Percentiles rank a stretch among this genome's conserved stretches.
Evolutionary conservation across 2,888 invertebrate species (phyloP).

Genomic region (Chaitophorus viminalis): DNA sequence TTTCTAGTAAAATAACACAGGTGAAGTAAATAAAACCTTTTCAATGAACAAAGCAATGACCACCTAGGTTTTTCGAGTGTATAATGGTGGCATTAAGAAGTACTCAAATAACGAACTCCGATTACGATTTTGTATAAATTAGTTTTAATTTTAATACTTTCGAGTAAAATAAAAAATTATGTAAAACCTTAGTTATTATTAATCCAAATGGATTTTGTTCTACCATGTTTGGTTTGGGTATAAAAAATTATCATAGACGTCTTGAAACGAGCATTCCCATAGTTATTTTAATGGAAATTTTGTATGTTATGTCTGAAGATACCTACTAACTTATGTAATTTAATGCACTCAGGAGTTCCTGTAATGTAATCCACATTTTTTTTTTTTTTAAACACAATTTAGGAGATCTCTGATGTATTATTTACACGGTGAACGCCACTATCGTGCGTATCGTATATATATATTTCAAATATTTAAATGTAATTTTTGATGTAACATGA

Average conservation of each 20-base stretch:
- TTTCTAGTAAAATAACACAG: not conserved
- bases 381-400: not conserved
- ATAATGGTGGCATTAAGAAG: too few relatives aligned
- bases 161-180: slow-evolving; percentile 29
- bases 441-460: not conserved
- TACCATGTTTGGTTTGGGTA: not conserved
- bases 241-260: slow-evolving; percentile 18
- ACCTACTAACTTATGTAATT: not conserved
- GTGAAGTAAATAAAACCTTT: too few relatives aligned
- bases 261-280: slow-evolving; percentile 14
- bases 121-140: slow-evolving; percentile 9
- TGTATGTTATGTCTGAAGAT: not conserved
- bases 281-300: slow-evolving; percentile 16
- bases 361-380: not conserved
- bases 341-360: not conserved
- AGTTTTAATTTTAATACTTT: not conserved
- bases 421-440: not conserved
- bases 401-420: not conserved
- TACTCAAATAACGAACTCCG: not conserved
- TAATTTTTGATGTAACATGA: not conserved
- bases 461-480: not conserved
- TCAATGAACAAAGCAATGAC: too few relatives aligned
- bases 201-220: slow-evolving; percentile 38
- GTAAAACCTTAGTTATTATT: slow-evolving; percentile 15
- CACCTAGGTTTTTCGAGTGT: too few relatives aligned